Base-by-base conservation (phyloP, 2,797 vertebrate genomes). In the Nasua narica region DNA sequence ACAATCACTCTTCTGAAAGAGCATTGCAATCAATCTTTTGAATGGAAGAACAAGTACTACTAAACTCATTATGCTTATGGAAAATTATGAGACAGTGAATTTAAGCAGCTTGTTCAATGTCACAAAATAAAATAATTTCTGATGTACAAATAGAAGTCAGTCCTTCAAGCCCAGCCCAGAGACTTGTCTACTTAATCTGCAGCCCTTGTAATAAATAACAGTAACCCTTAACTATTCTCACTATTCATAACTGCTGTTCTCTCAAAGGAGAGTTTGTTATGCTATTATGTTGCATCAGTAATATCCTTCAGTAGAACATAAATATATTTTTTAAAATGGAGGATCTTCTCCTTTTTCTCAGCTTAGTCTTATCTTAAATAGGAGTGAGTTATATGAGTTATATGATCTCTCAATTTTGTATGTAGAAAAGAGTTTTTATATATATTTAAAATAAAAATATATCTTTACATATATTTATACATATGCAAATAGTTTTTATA, bases 51-150 rank as follows among this genome's bases (percentile, higher is more conserved):
- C 40, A 91, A 97, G 82, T 74, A 96, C 85, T 76, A 35, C 19
- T 87, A 52, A 37, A 76, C 78, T 91, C 86, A 95, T 92, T 94
- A 95, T 72, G 56, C 48, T 86, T 56, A 69, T 72, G 11, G 88
- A 97, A 95, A 97, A 92, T 70, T 95, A 87, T 50, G 40, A 85
- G 89, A 65, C 29, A 95, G 37, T 96, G 85, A 95, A 58, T 29
- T 96, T 92, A 91, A 89, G 50, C 91, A 94, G 69, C 86, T 96
- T 90, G 52, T 79, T 97, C 86, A 96, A 97, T 86, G 91, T 97
- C 83, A 97, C 72, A 97, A 94, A 96, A 79, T 94, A 95, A 96
- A 94, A 94, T 94, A 62, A 76, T 93, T 91, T 91, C 86, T 94
- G 46, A 79, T 58, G 77, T 27, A 76, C 25, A 81, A 92, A 90